Percentiles rank a stretch among this genome's conserved stretches.
Conservation (phyloP, 2,888 invertebrate species). For the Polymixis lichenea region DNA sequence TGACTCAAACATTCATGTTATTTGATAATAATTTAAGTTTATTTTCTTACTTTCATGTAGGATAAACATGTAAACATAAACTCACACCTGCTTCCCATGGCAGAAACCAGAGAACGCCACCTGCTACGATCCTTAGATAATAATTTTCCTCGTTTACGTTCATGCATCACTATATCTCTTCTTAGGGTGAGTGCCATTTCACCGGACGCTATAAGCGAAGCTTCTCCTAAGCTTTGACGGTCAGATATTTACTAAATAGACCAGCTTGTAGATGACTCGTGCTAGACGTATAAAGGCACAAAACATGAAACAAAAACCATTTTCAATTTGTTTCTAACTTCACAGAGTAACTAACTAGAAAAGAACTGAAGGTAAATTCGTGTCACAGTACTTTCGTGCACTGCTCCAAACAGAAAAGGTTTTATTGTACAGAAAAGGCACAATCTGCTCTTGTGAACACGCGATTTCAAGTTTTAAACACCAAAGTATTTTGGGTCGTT, state of each 20-base stretch:
- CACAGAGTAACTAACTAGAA: background rate
- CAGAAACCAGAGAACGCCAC: too few species aligned
- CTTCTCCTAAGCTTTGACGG: too few species aligned
- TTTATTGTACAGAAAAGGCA: conserved; percentile 52
- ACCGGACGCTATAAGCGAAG: background rate
- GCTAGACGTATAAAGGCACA: background rate
- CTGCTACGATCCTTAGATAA: too few species aligned
- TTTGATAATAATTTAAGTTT: background rate
- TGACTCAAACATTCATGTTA: background rate
- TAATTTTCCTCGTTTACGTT: too few species aligned
- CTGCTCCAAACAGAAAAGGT: conserved; percentile 45
- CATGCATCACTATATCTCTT: too few species aligned
- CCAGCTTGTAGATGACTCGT: background rate
- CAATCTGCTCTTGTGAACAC: conserved; percentile 46
- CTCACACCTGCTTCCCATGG: too few species aligned
- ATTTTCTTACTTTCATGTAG: background rate
- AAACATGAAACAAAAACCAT: background rate
- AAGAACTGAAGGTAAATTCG: conserved; percentile 38
- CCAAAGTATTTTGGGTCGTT: conserved; percentile 33
- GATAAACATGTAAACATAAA: too few species aligned
- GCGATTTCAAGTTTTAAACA: conserved; percentile 56
- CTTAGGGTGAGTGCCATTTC: background rate
- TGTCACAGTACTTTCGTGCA: conserved; percentile 54
- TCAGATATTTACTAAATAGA: background rate
- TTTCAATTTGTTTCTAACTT: background rate